Percentiles rank a stretch among this genome's conserved stretches.
Evolutionary conservation across 1,140 invertebrate genomes (phyloP).

Genomic region (Aphaenogaster ashmeadi): DNA sequence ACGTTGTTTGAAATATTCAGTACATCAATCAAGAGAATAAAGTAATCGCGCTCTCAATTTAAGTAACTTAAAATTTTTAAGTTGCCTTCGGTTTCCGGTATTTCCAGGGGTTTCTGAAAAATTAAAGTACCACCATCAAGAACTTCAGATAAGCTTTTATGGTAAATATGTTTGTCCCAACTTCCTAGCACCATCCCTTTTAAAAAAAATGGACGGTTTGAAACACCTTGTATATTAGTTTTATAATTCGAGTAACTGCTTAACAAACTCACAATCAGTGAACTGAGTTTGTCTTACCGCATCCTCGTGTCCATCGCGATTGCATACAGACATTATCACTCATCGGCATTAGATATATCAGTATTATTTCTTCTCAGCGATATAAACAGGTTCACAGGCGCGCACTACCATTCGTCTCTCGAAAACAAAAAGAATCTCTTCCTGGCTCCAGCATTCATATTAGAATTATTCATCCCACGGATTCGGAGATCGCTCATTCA

Average conservation of each 20-base stretch:
- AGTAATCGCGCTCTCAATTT: too few relatives aligned
- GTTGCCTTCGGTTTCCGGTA: too few relatives aligned
- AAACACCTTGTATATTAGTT: background rate
- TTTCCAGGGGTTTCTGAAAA: too few relatives aligned
- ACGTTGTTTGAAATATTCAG: too few relatives aligned
- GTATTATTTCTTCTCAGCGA: constrained; percentile 24
- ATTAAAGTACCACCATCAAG: too few relatives aligned
- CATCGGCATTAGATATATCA: background rate
- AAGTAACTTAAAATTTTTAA: too few relatives aligned
- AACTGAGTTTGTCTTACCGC: constrained; percentile 14
- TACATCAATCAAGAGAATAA: too few relatives aligned
- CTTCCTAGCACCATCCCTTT: too few relatives aligned
- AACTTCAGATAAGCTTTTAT: too few relatives aligned
- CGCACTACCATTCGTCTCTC: background rate
- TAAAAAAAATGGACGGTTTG: too few relatives aligned
- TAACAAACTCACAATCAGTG: background rate
- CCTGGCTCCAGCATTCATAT: constrained; percentile 5
- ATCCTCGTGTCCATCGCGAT: constrained; percentile 31
- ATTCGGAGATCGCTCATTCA: constrained; percentile 38
- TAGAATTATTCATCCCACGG: constrained; percentile 29
- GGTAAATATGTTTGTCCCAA: too few relatives aligned
- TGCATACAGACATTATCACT: constrained; percentile 17
- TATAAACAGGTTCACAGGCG: constrained; percentile 38
- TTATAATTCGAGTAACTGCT: constrained; percentile 12
- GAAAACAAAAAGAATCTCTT: constrained; percentile 22